Conservation (phyloP, 2,113 vertebrate species). For the Malurus elegans region DNA sequence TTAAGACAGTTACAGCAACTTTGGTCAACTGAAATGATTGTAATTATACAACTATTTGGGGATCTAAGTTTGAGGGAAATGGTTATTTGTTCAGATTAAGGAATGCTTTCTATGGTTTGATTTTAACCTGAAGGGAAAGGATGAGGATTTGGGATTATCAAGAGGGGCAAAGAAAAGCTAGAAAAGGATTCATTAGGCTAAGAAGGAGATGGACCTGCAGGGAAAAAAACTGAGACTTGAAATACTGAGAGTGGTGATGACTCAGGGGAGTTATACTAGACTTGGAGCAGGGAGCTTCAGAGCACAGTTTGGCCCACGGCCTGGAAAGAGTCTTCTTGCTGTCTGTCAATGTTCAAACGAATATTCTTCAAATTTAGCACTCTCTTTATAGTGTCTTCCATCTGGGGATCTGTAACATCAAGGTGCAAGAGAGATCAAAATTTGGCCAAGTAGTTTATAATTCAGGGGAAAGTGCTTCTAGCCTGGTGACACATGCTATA, state of each 20-base stretch:
- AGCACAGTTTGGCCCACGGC: neutral
- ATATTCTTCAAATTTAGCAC: constrained; percentile 29
- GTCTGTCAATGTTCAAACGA: constrained; percentile 6
- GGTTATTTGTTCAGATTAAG: neutral
- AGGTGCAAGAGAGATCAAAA: constrained; percentile 14
- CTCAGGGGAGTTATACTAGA: neutral
- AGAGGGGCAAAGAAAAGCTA: neutral
- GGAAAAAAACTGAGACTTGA: neutral
- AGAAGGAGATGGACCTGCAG: neutral
- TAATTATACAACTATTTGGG: neutral
- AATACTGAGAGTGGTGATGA: neutral
- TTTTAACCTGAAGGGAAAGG: neutral
- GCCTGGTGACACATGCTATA: neutral
- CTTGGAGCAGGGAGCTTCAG: neutral
- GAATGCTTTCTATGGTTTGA: neutral
- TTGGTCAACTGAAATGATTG: neutral
- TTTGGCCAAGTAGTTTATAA: neutral
- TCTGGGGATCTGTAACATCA: neutral
- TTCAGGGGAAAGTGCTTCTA: neutral
- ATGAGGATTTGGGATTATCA: neutral
- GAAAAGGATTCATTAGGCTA: neutral
- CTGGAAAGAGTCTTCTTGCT: constrained; percentile 11
- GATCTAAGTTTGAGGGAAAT: fast-evolving
- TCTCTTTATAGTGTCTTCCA: neutral
- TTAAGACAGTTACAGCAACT: neutral